Evolutionary conservation across 2,113 vertebrate genomes (phyloP).

Genomic region (Pica pica): DNA sequence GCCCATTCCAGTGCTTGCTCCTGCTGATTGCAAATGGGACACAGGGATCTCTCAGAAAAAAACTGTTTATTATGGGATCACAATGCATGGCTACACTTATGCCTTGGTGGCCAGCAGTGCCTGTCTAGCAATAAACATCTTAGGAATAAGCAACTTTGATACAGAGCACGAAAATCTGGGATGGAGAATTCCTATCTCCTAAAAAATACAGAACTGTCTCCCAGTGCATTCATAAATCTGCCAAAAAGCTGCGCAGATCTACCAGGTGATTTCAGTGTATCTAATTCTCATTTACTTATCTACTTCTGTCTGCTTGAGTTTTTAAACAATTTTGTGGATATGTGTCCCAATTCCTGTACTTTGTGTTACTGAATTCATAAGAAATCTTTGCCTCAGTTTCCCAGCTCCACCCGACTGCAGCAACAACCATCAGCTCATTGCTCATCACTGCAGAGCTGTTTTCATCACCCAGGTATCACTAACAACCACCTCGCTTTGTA

Average conservation of each 20-base stretch:
- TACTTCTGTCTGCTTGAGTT: neutral
- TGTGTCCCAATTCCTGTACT: neutral
- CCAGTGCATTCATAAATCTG: neutral
- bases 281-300: neutral
- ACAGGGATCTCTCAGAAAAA: neutral
- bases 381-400: neutral
- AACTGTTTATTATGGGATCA: neutral
- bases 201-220: neutral
- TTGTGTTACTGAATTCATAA: accelerated
- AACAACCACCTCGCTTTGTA: neutral
- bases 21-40: neutral
- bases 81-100: neutral
- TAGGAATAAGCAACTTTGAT: neutral
- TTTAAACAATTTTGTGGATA: neutral
- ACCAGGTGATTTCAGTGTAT: neutral
- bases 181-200: neutral
- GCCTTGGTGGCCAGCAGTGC: neutral
- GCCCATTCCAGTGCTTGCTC: neutral
- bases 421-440: neutral
- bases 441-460: neutral
- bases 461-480: neutral
- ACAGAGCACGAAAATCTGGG: neutral
- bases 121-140: neutral
- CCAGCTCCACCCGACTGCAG: accelerated
- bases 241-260: neutral